Base-by-base conservation (phyloP, 2,888 invertebrate genomes). In the Chrysolina americana region DNA sequence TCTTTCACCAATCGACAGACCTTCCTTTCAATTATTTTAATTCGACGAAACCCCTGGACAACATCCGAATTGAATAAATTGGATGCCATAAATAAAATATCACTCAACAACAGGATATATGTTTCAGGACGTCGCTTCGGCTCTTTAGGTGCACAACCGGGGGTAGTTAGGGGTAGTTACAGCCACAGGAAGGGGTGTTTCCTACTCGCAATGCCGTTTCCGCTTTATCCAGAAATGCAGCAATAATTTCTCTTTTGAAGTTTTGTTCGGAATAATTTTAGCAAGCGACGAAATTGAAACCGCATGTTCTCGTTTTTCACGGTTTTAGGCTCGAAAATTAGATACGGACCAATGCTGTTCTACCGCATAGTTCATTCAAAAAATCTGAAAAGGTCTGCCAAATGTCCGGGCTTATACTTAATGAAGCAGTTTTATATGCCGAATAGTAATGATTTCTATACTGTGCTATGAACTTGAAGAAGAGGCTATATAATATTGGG, bases 141-240 rank as follows among this genome's bases (percentile, higher is more conserved):
- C 62, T 68, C 80, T 75, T 79, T 75, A 70, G 75, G 76, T 70
- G 72, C 73, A 62, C 69, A 68, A 68, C 50, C 47, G 63, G 73
- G 77, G 76, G 68, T 78, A 74, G 74, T 73, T 74, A 64, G 70
- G 78, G 81, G 80, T 80, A 79, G 79, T 81, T 79, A 79, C 72
- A 68, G 71, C 76, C 76, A 83, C 85, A 84, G 85, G 85, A 85
- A 85, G 83, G 85, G 85, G 85, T 85, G 85, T 85, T 82, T 81
- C 84, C 80, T 78, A 76, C 77, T 79, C 78, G 78, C 62, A 71
- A 78, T 81, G 77, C 76, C 79, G 81, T 84, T 84, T 85, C 84
- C 85, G 83, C 80, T 81, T 81, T 80, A 69, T 71, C 69, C 78
- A 79, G 68, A 71, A 66, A 70, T 64, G 68, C 66, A 70, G 70